Evolutionary conservation across 2,797 vertebrate genomes (phyloP).

Genomic region (Diplodus sargus): DNA sequence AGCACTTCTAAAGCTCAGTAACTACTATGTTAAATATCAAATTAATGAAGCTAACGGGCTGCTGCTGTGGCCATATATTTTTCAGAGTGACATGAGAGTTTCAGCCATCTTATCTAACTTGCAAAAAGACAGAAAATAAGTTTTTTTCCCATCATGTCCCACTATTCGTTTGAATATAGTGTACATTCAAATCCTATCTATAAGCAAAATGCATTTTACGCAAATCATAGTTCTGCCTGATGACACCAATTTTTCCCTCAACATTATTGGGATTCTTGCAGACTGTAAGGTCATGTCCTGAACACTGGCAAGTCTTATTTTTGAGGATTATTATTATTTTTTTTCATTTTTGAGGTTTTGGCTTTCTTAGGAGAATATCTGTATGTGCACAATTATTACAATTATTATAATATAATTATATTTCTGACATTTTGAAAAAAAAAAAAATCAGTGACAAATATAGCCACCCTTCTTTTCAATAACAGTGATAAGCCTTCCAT

Average conservation of each 20-base stretch:
- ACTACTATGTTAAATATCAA: neutral
- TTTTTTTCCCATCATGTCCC: no score
- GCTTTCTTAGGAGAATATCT: no score
- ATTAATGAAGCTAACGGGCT: neutral
- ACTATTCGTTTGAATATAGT: neutral
- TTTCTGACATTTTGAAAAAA: no score
- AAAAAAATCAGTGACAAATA: no score
- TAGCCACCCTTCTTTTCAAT: no score
- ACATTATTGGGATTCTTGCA: no score
- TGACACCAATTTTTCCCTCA: neutral
- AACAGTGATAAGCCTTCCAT: no score
- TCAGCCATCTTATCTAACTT: neutral
- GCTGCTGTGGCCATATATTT: neutral
- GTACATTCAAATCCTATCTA: neutral
- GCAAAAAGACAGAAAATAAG: neutral
- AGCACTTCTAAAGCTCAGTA: neutral
- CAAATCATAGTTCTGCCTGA: neutral
- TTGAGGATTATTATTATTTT: no score
- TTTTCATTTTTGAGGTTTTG: no score
- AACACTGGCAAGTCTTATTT: constrained; percentile 1
- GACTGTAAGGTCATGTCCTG: no score
- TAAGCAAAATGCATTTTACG: neutral
- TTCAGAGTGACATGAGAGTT: neutral
- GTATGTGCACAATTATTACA: no score
- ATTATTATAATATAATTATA: no score